Evolutionary conservation across 2,888 invertebrate species (phyloP).

Genomic region (Agapostemon virescens): DNA sequence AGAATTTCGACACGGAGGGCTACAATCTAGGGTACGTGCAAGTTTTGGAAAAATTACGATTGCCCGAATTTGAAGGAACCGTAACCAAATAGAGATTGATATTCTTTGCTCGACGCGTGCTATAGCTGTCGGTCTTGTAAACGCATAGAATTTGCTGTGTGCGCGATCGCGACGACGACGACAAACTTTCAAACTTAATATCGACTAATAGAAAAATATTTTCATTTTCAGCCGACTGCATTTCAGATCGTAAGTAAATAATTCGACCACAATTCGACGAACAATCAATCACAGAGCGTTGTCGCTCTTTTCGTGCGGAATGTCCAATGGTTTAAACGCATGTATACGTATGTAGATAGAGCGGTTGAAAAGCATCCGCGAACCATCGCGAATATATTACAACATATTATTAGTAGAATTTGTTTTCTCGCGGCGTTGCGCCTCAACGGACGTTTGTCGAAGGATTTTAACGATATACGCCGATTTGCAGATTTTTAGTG

Average conservation of each 20-base stretch:
- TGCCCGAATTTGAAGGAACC: background rate
- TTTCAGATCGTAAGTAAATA: conserved; percentile 77
- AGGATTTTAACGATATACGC: background rate
- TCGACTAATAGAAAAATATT: conserved; percentile 17
- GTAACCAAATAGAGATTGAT: background rate
- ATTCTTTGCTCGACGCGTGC: too few species aligned
- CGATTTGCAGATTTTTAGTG: conserved; percentile 91
- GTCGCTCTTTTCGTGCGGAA: background rate
- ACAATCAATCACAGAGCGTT: background rate
- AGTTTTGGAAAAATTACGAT: background rate
- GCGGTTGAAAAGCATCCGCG: background rate
- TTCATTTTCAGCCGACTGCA: conserved; percentile 74
- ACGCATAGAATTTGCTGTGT: background rate
- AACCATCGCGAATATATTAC: background rate
- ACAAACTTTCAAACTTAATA: background rate
- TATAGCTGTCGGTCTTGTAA: too few species aligned
- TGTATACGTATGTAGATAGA: too few species aligned
- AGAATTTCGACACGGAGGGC: conserved; percentile 78
- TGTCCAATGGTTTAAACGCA: background rate
- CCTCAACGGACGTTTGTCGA: background rate
- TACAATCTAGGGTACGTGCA: conserved; percentile 73
- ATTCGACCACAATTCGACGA: background rate
- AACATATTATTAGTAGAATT: too few species aligned
- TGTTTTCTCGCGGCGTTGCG: background rate
- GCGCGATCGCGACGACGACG: too few species aligned